Evolutionary conservation across 2,113 vertebrate species (phyloP).

Genomic region (Naja naja): DNA sequence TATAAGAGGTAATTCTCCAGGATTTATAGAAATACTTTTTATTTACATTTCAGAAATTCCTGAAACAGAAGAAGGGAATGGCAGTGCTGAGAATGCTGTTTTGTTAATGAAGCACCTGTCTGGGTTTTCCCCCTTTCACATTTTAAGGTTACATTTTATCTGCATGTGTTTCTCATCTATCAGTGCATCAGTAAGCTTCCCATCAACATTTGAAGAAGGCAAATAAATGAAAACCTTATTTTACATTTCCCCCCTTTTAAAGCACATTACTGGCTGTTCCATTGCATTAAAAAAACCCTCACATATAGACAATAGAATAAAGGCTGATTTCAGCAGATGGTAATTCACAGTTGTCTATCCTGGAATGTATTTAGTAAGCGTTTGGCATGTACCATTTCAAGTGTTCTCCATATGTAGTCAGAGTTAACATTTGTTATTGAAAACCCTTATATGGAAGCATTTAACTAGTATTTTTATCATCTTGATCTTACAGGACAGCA

Average conservation of each 20-base stretch:
- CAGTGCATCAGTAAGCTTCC: neutral
- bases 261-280: neutral
- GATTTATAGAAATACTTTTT: neutral
- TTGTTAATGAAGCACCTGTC: neutral
- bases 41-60: neutral
- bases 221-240: neutral
- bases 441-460: conserved; percentile 7
- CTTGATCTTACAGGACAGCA: neutral
- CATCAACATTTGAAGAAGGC: neutral
- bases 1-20: neutral
- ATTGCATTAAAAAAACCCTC: neutral
- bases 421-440: neutral
- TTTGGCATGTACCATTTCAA: neutral
- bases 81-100: neutral
- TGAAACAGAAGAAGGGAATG: neutral
- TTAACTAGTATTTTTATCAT: neutral
- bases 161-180: neutral
- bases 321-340: neutral
- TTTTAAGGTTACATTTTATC: neutral
- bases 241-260: neutral
- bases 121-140: neutral
- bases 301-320: neutral
- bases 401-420: neutral
- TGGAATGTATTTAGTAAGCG: neutral
- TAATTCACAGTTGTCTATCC: neutral